Conservation (phyloP, 2,797 vertebrate species). For the Crenuchus spilurus region DNA sequence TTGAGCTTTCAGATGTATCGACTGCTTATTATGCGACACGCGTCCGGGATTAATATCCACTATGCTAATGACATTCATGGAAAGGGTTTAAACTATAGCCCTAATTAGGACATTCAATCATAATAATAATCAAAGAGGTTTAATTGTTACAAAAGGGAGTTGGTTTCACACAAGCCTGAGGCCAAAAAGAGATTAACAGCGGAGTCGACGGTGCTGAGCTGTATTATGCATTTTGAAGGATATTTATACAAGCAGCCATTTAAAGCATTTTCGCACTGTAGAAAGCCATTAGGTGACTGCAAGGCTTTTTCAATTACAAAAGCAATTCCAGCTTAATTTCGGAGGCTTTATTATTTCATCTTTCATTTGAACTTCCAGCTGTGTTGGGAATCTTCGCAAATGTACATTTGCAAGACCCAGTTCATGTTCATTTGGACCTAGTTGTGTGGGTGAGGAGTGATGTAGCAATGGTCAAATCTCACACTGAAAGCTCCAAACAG, state of each 20-base stretch:
- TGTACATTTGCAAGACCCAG: background rate
- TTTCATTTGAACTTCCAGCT: conserved; percentile 26
- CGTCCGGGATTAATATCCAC: conserved; percentile 51
- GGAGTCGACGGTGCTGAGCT: conserved; percentile 26
- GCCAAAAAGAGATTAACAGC: conserved; percentile 44
- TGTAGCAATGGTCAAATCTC: too few relatives aligned
- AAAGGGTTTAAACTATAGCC: conserved; percentile 52
- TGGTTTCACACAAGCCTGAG: conserved; percentile 39
- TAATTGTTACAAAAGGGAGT: conserved; percentile 57
- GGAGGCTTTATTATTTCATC: conserved; percentile 33
- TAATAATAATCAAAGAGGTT: conserved; percentile 60
- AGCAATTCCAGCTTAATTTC: conserved; percentile 44
- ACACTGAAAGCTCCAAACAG: too few relatives aligned
- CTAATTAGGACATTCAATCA: conserved; percentile 57
- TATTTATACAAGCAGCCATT: conserved; percentile 39
- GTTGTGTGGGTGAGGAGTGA: too few relatives aligned
- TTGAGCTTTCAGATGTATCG: conserved; percentile 34
- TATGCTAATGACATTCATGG: conserved; percentile 50
- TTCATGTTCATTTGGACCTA: background rate
- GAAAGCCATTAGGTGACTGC: conserved; percentile 48
- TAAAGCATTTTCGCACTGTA: conserved; percentile 35
- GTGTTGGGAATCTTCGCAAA: conserved; percentile 30
- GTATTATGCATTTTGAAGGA: conserved; percentile 41
- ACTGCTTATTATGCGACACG: conserved; percentile 40
- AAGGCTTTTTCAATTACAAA: conserved; percentile 48